phyloP scores from a whole-genome alignment of 2,888 invertebrate genomes.

The Epinotia nisella region DNA sequence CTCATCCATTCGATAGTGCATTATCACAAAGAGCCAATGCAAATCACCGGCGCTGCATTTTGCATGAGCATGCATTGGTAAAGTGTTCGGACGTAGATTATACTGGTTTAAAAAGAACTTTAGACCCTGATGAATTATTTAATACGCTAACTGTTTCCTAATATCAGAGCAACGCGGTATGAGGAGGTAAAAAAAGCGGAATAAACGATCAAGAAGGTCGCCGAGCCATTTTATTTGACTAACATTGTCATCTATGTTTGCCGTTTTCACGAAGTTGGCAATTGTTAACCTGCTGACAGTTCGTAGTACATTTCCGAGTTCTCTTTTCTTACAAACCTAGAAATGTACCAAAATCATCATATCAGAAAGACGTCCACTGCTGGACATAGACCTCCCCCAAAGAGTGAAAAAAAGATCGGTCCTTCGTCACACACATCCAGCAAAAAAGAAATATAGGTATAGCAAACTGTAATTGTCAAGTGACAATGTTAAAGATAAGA shows the following conservation, averaged over 20 bases:
- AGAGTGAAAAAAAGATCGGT: no score
- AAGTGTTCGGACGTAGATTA: slow-evolving; percentile 64
- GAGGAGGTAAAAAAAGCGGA: slow-evolving; percentile 2
- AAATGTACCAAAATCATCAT: no score
- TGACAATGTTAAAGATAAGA: not conserved
- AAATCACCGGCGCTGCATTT: slow-evolving; percentile 65
- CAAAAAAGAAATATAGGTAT: no score
- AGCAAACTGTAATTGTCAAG: no score
- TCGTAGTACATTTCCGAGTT: not conserved
- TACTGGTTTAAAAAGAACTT: slow-evolving; percentile 60
- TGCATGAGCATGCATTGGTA: slow-evolving; percentile 70
- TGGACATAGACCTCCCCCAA: no score
- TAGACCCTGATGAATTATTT: slow-evolving; percentile 54
- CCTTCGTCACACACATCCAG: no score
- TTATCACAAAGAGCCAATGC: slow-evolving; percentile 50
- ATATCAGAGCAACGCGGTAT: slow-evolving; percentile 17
- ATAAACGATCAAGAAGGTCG: not conserved
- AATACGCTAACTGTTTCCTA: slow-evolving; percentile 42
- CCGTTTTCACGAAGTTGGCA: not conserved
- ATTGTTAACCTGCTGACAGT: not conserved
- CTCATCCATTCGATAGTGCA: slow-evolving; percentile 27
- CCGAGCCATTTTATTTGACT: not conserved
- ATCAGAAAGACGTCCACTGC: no score
- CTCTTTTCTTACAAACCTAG: no score
- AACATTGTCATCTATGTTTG: not conserved